Evolutionary conservation across 2,113 vertebrate species (phyloP).

Genomic region (Chloroceryle aenea): DNA sequence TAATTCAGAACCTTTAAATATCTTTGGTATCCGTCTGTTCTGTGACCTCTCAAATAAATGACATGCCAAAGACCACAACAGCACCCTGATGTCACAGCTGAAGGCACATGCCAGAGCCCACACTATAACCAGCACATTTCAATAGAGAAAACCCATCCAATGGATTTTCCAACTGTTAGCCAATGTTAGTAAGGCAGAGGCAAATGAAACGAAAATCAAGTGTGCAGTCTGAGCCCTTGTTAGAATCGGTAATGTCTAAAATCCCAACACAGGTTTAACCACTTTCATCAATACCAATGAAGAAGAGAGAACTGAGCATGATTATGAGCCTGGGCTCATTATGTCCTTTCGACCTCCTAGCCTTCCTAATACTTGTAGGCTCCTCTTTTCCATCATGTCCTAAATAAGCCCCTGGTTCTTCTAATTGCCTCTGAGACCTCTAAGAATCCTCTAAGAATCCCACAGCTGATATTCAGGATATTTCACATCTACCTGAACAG

Average conservation of each 20-base stretch:
- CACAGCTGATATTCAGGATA: background rate
- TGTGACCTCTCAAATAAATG: background rate
- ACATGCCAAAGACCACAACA: background rate
- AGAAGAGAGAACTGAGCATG: background rate
- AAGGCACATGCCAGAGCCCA: background rate
- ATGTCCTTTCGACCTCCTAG: accelerated
- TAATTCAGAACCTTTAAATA: background rate
- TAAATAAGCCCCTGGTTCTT: background rate
- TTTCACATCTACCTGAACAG: background rate
- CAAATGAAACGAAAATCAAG: background rate
- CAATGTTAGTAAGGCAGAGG: background rate
- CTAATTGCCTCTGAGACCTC: background rate
- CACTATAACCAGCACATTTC: background rate
- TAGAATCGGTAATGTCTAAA: background rate
- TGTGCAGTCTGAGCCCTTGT: background rate
- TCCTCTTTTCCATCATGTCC: background rate
- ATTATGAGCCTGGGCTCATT: background rate
- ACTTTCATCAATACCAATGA: background rate
- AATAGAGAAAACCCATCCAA: background rate
- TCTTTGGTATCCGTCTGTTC: background rate
- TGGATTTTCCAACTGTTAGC: background rate
- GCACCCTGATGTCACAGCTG: background rate
- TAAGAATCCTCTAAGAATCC: background rate
- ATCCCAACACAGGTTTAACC: background rate
- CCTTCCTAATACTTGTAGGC: background rate